Evolutionary conservation across 2,113 vertebrate species (phyloP), one percentile per base, ranked within the genome.

Genomic region (Oreocharis arfaki): DNA sequence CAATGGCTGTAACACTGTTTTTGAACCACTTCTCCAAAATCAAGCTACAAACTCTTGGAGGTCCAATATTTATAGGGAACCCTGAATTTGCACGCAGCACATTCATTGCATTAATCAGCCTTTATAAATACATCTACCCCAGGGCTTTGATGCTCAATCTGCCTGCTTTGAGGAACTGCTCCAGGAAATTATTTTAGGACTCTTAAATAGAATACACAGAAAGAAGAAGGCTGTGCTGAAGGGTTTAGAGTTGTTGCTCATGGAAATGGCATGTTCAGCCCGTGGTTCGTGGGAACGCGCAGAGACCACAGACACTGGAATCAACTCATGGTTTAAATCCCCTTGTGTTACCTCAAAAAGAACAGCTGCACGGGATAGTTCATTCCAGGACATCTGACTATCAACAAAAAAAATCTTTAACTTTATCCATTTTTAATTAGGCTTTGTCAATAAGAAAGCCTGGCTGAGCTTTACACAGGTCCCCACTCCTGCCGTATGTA

Each of bases 371-470:
- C 3, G 3, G 75, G 37, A 35, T 12, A 68, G 69, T 70, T 91
- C 68, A 28, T 42, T n/a, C 39, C 88, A 88, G 78, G 84, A 81
- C 71, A 64, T 69, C 33, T 76, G 35, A 88, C 69, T 93, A 67
- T 79, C 46, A 93, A 55, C 2, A 4, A 44, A 55, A 67, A 71
- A 82, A 65, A 91, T 83, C 73, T 92, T 94, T 95, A 94, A 53
- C 67, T 87, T 94, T 27, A 87, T 87, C 76, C 84, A 94, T 94
- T 96, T 97, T 93, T 90, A 96, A 96, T 96, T 93, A 91, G 84
- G 52, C 41, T 92, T 77, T 90, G 74, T 94, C 95, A 92, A 91
- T 71, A 89, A 74, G 68, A 56, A 95, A 57, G 65, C 42, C 56
- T 74, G 52, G 79, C 52, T 89, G 53, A 95, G 80, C 67, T 83